These are phyloP conservation scores for Hoplostethus mediterraneus DNA, from an alignment of 2,797 vertebrate species.

Conservation along the genomic window DNA sequence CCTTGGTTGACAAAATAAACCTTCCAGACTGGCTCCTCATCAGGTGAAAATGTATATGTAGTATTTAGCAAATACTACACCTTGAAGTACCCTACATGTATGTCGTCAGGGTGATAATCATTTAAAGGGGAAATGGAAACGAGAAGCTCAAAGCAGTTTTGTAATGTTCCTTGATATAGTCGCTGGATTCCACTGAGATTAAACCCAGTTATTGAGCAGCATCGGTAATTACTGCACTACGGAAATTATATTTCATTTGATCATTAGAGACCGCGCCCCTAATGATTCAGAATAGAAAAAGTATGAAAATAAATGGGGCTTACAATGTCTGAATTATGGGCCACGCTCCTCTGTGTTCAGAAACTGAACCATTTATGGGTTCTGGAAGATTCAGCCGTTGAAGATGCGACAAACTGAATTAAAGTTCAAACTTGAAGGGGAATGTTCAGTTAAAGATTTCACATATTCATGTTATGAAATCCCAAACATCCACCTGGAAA, in stretches of 20 bases:
- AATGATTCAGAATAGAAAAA: constrained; percentile 57
- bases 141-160: constrained; percentile 52
- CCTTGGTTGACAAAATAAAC: constrained; percentile 12
- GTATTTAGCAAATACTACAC: constrained; percentile 23
- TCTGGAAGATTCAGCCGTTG: constrained; percentile 16
- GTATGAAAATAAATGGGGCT: constrained; percentile 51
- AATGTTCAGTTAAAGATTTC: neutral
- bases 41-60: neutral
- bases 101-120: constrained; percentile 56
- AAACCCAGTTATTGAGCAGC: constrained; percentile 66
- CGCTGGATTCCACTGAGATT: constrained; percentile 65
- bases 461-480: neutral
- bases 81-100: neutral
- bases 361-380: constrained; percentile 19
- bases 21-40: too few relatives aligned
- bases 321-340: constrained; percentile 52
- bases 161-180: constrained; percentile 70
- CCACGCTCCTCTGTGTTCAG: constrained; percentile 29
- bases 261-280: constrained; percentile 69
- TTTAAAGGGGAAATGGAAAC: constrained; percentile 34
- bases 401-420: neutral
- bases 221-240: constrained; percentile 72
- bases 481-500: neutral
- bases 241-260: constrained; percentile 71
- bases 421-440: neutral